Evolutionary conservation across 2,888 invertebrate genomes (phyloP), one percentile per base, ranked within the genome.

Genomic region (Malthinus seriepunctatus): DNA sequence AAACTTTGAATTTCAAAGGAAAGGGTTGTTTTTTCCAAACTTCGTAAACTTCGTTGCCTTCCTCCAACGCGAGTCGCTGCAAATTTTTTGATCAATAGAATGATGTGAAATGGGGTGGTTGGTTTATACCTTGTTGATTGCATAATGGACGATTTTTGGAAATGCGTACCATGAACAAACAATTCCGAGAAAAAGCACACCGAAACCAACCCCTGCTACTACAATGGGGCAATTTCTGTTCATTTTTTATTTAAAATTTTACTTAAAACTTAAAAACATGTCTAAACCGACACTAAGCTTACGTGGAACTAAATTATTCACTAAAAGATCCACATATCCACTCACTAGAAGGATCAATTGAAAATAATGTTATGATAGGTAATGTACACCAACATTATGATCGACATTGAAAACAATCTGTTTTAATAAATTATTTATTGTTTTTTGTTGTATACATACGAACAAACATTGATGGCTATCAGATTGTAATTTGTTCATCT

Each of bases 1-100:
- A 82, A 2, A 84, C 76, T 64, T 83, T 83, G 73, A 85, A 83
- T 51, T 76, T 77, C 37, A 85, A 69, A 0, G 86, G 84, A 64
- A 85, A 79, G 0, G 85, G 85, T 48, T 84, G 71, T 51, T 84
- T 82, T 49, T 78, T 73, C 88, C 88, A 89, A 60, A 79, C 78
- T 15, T 83, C 79, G 69, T 81, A 88, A 68, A 82, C 82, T 57
- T 76, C 69, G 1, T 83, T 83, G 0, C 82, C 81, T 63, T 84
- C 81, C 23, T 81, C 78, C n/a, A 88, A 75, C 62, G 83, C 80
- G 0, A 85, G 75, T 69, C 79, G 80, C 88, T 88, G 77, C 6
- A 23, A 56, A 48, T 58, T 53, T 15, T n/a, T 15, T 42, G 45
- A 44, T 39, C 31, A 50, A 45, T 49, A 32, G n/a, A 7, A 12